Base-by-base conservation (phyloP, 2,797 vertebrate species). In the Gorsachius magnificus region DNA sequence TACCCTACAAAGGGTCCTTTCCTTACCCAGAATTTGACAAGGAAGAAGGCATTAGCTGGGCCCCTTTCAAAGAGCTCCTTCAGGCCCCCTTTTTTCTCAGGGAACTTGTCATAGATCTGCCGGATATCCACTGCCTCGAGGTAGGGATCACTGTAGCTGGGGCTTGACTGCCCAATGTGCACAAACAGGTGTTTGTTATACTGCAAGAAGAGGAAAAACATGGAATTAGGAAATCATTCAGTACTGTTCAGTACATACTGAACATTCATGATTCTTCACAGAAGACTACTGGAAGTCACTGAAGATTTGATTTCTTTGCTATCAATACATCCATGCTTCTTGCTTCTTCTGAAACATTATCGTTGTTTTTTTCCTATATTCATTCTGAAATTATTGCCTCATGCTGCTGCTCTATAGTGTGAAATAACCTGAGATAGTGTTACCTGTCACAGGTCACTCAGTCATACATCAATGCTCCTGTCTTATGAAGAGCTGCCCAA, bases 1-100 rank as follows among this genome's bases (percentile, higher is more conserved):
- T 85, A 48, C 41, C 46, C n/a, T 72, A 28, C 4, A 83, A n/a
- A 90, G 24, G 25, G 48, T 64, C 29, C 53, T 86, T 81, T 63
- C n/a, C 98, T 99, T 98, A 99, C 99, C 99, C 99, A 99, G 98
- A 99, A 99, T 97, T 99, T 99, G 95, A 99, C 99, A 9, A 99
- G 98, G 97, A 99, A 99, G 98, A 99, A 99, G 58, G 99, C 98
- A 25, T 99, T 99, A 83, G 98, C 97, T 38, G 99, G 99, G 75
- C 99, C 99, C 89, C 99, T 99, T 96, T 99, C 99, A 89, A 99
- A 99, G 79, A 99, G 98, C 93, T 99, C 99, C 98, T 99, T 99
- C 95, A 99, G 98, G 46, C 99, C 99, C 10, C 99, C 99, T 97
- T 99, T 99, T 96, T 99, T 99, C 97, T 99, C 99, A 0, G 99